phyloP scores from a whole-genome alignment of 2,113 vertebrate genomes.

The Phalacrocorax aristotelis region DNA sequence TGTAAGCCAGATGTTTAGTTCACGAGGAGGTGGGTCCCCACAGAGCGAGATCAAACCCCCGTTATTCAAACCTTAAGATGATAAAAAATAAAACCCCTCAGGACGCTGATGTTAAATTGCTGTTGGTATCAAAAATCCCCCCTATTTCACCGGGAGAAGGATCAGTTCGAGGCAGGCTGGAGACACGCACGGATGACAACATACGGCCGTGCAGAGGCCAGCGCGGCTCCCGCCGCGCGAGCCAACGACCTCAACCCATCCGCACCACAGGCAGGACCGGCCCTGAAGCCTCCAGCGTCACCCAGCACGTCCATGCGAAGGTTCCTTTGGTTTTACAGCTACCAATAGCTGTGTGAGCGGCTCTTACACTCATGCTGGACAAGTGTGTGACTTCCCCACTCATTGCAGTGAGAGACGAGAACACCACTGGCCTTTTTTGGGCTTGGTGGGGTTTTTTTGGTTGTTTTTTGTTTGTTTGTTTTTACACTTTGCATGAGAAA shows the following conservation, averaged over 20 bases:
- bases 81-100: rapidly evolving
- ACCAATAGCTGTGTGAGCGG: not conserved
- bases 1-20: not conserved
- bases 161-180: not conserved
- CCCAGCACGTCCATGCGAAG: not conserved
- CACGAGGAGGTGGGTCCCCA: not conserved
- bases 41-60: not conserved
- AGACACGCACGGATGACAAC: not conserved
- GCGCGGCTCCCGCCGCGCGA: not conserved
- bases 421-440: too few relatives aligned
- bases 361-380: not conserved
- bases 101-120: not conserved
- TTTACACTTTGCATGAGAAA: not conserved
- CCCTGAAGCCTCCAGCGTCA: rapidly evolving
- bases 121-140: not conserved
- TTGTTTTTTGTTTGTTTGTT: not conserved
- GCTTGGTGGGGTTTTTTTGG: not conserved
- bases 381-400: rapidly evolving
- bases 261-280: rapidly evolving
- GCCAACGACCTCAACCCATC: not conserved
- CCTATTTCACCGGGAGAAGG: rapidly evolving
- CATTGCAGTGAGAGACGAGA: rapidly evolving
- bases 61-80: rapidly evolving
- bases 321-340: not conserved
- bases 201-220: rapidly evolving